Base-by-base conservation (phyloP, 2,888 invertebrate genomes). In the Ornithoptera priamus region DNA sequence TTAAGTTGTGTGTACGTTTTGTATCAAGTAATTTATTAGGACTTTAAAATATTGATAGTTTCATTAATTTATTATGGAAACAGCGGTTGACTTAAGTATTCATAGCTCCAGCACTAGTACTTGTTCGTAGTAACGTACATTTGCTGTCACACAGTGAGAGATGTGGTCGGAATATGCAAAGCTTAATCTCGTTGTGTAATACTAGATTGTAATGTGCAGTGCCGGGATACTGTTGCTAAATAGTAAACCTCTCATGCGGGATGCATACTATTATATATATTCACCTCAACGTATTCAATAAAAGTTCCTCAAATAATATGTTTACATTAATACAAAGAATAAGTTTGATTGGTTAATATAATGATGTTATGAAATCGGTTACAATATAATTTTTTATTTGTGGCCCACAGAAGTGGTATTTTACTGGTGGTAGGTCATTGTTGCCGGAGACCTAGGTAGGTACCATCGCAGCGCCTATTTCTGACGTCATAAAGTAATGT, bases 131-230 rank as follows among this genome's bases (percentile, higher is more conserved):
- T 67, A 70, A 72, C 70, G 72, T 70, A 56, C 57, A 67, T 67
- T 67, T 67, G 64, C 67, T 42, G 56, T 67, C 70, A 59, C 60
- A 70, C 50, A 46, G 24, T 53, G 64, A 67, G 70, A 67, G 70
- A 67, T 70, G 64, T 56, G 67, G 63, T 56, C 80, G 75, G 82
- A 86, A 85, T 86, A 86, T 86, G 83, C 85, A 84, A 80, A 84
- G 82, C 81, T 81, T 85, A 85, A 85, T 85, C 82, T 81, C 76
- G 80, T 78, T 80, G 82, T 81, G 81, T 80, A 78, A 46, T 81
- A 78, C 80, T 80, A 77, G 75, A 73, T 77, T 78, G 76, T 77
- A 80, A 77, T 75, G 74, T 75, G 77, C 75, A 74, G 72, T 75
- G 77, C 75, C 76, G 77, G 75, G 75, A 73, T 65, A 67, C 70